Conservation (phyloP, 2,113 vertebrate species). For the Neogobius melanostomus region DNA sequence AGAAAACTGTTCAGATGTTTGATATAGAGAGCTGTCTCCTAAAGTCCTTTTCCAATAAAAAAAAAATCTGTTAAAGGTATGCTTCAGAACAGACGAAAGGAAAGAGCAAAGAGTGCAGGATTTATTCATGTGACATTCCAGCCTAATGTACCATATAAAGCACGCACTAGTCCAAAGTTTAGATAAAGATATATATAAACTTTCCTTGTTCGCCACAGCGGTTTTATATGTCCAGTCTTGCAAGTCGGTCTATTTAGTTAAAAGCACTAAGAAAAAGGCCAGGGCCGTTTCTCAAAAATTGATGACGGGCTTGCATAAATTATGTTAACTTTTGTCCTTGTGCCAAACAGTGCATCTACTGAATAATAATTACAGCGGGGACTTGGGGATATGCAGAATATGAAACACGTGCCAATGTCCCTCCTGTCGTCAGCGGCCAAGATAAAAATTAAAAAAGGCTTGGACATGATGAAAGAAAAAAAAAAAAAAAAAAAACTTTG, state of each 20-base stretch:
- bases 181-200: conserved; percentile 77
- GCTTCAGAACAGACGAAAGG: conserved; percentile 30
- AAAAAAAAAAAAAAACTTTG: neutral
- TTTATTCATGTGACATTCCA: conserved; percentile 43
- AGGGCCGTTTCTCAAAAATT: conserved; percentile 76
- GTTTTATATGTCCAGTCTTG: conserved; percentile 62
- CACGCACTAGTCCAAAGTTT: conserved; percentile 63
- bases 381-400: conserved; percentile 62
- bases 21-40: too few relatives aligned
- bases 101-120: neutral
- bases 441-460: conserved; percentile 5
- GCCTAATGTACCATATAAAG: conserved; percentile 42
- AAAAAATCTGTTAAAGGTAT: neutral
- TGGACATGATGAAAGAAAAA: conserved; percentile 17
- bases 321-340: conserved; percentile 82
- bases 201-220: conserved; percentile 32
- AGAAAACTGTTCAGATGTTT: too few relatives aligned
- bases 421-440: conserved; percentile 23
- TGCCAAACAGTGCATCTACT: conserved; percentile 76
- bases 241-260: conserved; percentile 72
- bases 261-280: conserved; percentile 71
- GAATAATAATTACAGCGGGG: conserved; percentile 78
- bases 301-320: conserved; percentile 84
- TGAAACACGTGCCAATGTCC: conserved; percentile 53
- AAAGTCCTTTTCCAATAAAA: too few relatives aligned